Base-by-base conservation (phyloP, 2,113 vertebrate genomes). In the Erpornis zantholeuca region DNA sequence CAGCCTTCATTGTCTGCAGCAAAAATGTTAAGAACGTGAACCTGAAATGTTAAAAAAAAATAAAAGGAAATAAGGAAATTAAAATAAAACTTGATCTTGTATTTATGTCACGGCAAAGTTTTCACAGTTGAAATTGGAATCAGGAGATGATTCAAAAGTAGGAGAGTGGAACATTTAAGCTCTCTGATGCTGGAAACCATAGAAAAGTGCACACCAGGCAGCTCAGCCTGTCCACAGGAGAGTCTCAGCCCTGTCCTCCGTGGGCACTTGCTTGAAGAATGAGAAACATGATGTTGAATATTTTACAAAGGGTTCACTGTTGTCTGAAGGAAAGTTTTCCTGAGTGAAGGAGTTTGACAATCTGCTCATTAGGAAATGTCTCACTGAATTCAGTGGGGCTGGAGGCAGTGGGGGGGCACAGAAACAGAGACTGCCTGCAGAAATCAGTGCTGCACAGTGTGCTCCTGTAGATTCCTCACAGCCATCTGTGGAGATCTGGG, bases 401-500 rank as follows among this genome's bases (percentile, higher is more conserved):
- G 29, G 78, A 75, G 75, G 52, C 21, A 21, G 1, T 3, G 24
- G 11, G 52, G 42, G 56, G 69, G 38, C 5, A 28, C 28, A 82
- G 75, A 52, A 66, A 29, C 18, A 69, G n/a, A 56, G 47, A 3
- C 24, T 47, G 28, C 61, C 72, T 75, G 70, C 52, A 70, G 53
- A 45, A 75, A 35, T 12, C 25, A 29, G n/a, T 1, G 35, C 22
- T 25, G 49, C 45, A 19, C 29, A 15, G 2, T 4, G 15, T 0
- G 4, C 15, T 79, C 33, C 65, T 50, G 35, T 4, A 20, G 54
- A 60, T 3, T n/a, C n/a, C 40, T 76, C 75, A 56, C 9, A 66
- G 3, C 35, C 27, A 0, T 1, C 40, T 16, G 22, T 15, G 42
- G 49, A 28, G 40, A 31, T 38, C 2, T 12, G 12, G 14, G 20